Evolutionary conservation across 92 coral and sea anemone genomes (phyloP).

Genomic region (Montipora capitata): DNA sequence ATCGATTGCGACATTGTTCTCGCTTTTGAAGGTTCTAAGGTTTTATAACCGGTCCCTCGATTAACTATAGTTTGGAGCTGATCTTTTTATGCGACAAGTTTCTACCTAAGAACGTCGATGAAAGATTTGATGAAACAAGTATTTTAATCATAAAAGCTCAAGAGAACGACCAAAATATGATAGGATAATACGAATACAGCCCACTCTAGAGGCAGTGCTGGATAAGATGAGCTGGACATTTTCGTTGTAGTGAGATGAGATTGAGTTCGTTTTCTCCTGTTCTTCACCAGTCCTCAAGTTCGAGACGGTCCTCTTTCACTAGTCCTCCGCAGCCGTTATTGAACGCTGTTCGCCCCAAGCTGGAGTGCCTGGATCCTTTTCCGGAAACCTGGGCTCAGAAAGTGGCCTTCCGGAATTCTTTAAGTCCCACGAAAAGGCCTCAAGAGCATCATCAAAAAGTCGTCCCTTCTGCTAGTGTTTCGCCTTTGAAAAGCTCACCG

Average conservation of each 20-base stretch:
- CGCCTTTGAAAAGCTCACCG: neutral
- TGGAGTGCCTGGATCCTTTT: conserved; percentile 46
- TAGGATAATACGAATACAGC: too few relatives aligned
- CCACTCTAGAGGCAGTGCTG: too few relatives aligned
- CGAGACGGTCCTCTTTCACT: conserved; percentile 34
- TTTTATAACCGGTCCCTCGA: too few relatives aligned
- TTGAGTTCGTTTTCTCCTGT: neutral
- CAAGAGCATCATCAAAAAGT: conserved; percentile 2
- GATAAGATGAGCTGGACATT: too few relatives aligned
- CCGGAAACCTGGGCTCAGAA: conserved; percentile 79
- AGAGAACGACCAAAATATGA: too few relatives aligned
- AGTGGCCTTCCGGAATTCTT: conserved; percentile 58
- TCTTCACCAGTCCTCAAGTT: conserved; percentile 3
- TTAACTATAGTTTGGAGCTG: too few relatives aligned
- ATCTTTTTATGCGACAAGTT: too few relatives aligned
- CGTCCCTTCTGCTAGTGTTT: conserved; percentile 19
- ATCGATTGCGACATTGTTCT: too few relatives aligned
- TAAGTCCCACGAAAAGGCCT: conserved; percentile 24
- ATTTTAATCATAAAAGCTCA: too few relatives aligned
- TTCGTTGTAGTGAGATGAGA: neutral
- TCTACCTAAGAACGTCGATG: too few relatives aligned
- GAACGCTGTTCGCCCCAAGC: conserved; percentile 55
- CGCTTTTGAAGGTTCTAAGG: too few relatives aligned
- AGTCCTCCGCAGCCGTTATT: conserved; percentile 48
- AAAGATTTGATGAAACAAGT: too few relatives aligned